Conservation (phyloP, 2,797 vertebrate species). For the Crypturellus tataupa region DNA sequence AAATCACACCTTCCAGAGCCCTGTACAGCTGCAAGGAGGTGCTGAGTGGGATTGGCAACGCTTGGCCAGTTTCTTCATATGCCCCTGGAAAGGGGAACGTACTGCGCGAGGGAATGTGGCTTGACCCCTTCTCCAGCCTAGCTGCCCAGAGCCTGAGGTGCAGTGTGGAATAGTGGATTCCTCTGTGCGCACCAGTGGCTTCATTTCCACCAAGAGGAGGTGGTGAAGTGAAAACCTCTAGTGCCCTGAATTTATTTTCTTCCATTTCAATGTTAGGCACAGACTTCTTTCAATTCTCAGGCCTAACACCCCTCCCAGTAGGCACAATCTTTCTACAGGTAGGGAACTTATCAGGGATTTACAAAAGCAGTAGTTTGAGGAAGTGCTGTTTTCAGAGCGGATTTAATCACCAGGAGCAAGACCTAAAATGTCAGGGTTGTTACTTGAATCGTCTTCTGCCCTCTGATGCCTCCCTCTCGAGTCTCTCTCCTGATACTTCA, state of each 20-base stretch:
- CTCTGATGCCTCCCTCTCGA: neutral
- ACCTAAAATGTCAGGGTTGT: neutral
- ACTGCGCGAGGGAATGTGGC: neutral
- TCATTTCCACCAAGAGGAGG: neutral
- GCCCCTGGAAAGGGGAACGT: neutral
- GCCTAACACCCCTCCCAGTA: neutral
- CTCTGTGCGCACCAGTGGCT: neutral
- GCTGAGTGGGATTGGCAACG: neutral
- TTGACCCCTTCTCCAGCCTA: neutral
- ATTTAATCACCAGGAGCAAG: neutral
- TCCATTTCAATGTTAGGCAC: neutral
- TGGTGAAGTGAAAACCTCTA: neutral
- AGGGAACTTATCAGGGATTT: neutral
- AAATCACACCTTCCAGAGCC: constrained; percentile 20
- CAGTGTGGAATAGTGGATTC: neutral
- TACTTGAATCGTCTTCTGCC: neutral
- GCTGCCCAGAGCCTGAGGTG: neutral
- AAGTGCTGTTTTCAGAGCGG: neutral
- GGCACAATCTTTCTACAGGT: neutral
- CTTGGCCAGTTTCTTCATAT: neutral
- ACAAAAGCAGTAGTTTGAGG: neutral
- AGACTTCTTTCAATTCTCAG: neutral
- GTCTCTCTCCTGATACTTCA: neutral
- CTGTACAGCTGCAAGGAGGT: neutral
- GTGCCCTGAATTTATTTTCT: neutral